A percentile compares a stretch with the other conserved stretches of the same genome.
Evolutionary conservation across 2,797 vertebrate species (phyloP).

Genomic region (Atherinosoma microstoma): DNA sequence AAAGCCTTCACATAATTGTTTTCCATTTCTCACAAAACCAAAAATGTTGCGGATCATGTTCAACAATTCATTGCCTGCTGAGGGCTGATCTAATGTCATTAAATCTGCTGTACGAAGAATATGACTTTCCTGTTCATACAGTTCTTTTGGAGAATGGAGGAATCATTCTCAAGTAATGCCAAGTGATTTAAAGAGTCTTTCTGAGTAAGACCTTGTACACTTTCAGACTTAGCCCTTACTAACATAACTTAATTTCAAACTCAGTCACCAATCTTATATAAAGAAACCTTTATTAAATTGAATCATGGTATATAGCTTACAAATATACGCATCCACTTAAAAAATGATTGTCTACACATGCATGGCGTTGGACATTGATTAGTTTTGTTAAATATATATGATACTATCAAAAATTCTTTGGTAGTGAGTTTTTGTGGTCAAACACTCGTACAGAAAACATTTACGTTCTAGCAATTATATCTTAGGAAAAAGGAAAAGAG

Average conservation of each 20-base stretch:
- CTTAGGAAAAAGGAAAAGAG: neutral
- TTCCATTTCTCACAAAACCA: neutral
- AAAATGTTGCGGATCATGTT: neutral
- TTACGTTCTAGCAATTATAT: neutral
- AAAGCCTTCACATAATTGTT: neutral
- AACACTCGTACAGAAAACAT: neutral
- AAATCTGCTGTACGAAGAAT: neutral
- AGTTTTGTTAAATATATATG: neutral
- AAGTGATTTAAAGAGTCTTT: neutral
- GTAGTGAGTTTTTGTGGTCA: neutral
- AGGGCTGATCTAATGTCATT: neutral
- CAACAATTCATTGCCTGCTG: neutral
- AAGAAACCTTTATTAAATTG: constrained; percentile 29
- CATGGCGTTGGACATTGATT: constrained; percentile 1
- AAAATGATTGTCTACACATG: constrained; percentile 21
- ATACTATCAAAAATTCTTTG: constrained; percentile 19
- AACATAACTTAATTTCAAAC: constrained; percentile 1
- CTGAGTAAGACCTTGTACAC: neutral
- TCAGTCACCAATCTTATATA: neutral
- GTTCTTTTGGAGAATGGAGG: neutral
- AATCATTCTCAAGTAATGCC: neutral
- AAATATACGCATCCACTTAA: neutral
- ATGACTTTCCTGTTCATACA: neutral
- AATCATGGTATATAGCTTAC: constrained; percentile 6
- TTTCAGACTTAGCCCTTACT: neutral